Percentiles rank a stretch among this genome's conserved stretches.
phyloP scores from a whole-genome alignment of 1,140 invertebrate species.

The Glomeris maerens region DNA sequence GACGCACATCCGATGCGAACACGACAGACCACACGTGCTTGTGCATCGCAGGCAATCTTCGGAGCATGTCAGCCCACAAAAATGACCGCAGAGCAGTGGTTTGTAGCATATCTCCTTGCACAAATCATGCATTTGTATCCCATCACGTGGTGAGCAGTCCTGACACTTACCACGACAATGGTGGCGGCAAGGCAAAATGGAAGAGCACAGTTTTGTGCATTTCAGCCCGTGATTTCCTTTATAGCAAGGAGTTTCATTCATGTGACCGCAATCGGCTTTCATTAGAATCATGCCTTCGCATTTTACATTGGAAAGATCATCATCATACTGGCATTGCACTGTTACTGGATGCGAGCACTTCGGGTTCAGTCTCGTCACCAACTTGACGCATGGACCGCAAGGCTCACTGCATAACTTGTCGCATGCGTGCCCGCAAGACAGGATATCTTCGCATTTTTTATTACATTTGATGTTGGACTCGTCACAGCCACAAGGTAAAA shows the following conservation, averaged over 20 bases:
- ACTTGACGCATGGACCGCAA: neutral
- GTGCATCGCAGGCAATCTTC: slow-evolving; percentile 14
- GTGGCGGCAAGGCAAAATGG: slow-evolving; percentile 15
- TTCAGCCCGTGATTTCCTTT: neutral
- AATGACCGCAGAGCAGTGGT: slow-evolving; percentile 17
- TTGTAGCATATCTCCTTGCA: slow-evolving; percentile 15
- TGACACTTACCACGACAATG: slow-evolving; percentile 11
- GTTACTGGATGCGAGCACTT: neutral
- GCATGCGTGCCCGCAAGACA: slow-evolving; percentile 17
- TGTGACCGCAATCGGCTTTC: too few species aligned
- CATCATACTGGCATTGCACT: neutral
- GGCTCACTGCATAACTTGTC: neutral
- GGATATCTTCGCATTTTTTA: too few species aligned
- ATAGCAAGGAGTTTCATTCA: slow-evolving; percentile 3
- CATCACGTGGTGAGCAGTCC: neutral
- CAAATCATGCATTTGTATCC: neutral
- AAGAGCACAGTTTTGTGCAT: slow-evolving; percentile 4
- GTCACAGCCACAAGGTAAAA: neutral
- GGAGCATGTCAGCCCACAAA: slow-evolving; percentile 15
- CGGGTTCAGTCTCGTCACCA: neutral
- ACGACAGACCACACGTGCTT: slow-evolving; percentile 1
- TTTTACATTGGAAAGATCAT: too few species aligned
- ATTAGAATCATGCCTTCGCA: too few species aligned
- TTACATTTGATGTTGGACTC: neutral
- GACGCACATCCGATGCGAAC: slow-evolving; percentile 10